Evolutionary conservation across 2,113 vertebrate genomes (phyloP).

Genomic region (Oryzias celebensis): DNA sequence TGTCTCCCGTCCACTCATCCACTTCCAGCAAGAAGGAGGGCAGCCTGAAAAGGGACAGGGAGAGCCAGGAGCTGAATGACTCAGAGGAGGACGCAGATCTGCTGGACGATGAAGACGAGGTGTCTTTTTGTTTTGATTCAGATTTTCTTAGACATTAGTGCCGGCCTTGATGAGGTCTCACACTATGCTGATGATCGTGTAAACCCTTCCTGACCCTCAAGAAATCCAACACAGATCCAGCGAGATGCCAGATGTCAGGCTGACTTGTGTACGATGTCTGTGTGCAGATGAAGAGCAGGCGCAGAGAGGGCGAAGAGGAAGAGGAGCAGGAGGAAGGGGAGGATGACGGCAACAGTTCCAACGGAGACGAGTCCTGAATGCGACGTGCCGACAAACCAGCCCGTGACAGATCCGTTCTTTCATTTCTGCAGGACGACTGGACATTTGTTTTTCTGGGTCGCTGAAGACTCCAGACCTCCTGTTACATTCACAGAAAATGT

Average conservation of each 20-base stretch:
- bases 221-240: too few species aligned
- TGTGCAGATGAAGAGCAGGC: slow-evolving; percentile 58
- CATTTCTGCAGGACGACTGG: too few species aligned
- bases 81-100: slow-evolving; percentile 82
- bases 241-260: not conserved
- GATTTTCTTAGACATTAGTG: too few species aligned
- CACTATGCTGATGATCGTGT: too few species aligned
- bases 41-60: slow-evolving; percentile 49
- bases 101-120: slow-evolving; percentile 84
- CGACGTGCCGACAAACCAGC: not conserved
- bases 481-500: not conserved
- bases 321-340: slow-evolving; percentile 75
- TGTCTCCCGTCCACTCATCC: slow-evolving; percentile 70
- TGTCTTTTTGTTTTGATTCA: slow-evolving; percentile 3
- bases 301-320: slow-evolving; percentile 74
- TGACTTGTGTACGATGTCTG: not conserved
- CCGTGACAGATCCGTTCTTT: too few species aligned
- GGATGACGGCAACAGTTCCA: slow-evolving; percentile 66
- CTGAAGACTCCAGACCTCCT: too few species aligned
- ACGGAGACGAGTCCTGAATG: slow-evolving; percentile 63
- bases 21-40: slow-evolving; percentile 77
- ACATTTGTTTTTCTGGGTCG: too few species aligned
- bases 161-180: too few species aligned
- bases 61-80: slow-evolving; percentile 78
- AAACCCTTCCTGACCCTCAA: too few species aligned